A percentile compares a stretch with the other conserved stretches of the same genome.
Conservation (phyloP, 1,140 invertebrate genomes). For the Zaprionus camerounensis region DNA sequence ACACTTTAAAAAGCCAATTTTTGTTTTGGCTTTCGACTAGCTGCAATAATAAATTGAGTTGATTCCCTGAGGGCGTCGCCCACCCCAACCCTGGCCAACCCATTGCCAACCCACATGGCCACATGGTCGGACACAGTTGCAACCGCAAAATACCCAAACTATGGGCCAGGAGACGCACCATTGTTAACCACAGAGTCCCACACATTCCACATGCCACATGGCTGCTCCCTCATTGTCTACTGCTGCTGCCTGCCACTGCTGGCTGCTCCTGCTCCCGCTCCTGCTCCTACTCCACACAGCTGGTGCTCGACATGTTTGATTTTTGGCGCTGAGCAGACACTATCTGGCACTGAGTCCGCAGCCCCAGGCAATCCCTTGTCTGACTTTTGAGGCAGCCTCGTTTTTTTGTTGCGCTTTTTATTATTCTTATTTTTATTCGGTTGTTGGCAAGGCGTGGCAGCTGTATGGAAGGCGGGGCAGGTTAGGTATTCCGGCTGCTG, state of each 20-base stretch:
- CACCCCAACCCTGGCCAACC: neutral
- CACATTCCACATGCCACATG: constrained; percentile 36
- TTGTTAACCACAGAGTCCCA: constrained; percentile 74
- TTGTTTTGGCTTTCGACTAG: constrained; percentile 46
- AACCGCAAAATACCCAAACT: constrained; percentile 69
- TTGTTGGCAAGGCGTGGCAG: constrained; percentile 1
- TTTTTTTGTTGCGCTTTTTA: constrained; percentile 46
- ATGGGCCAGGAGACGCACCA: constrained; percentile 58
- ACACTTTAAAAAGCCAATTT: constrained; percentile 79
- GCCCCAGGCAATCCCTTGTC: constrained; percentile 19
- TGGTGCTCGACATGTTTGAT: constrained; percentile 64
- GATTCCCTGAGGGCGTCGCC: constrained; percentile 60
- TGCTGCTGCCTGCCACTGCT: constrained; percentile 25
- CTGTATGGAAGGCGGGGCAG: neutral
- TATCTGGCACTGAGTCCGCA: constrained; percentile 34
- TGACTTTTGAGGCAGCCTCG: constrained; percentile 29
- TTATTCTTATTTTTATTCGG: constrained; percentile 23
- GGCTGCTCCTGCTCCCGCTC: constrained; percentile 60
- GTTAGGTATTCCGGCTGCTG: constrained; percentile 49
- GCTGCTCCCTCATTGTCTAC: constrained; percentile 65
- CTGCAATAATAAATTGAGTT: constrained; percentile 82
- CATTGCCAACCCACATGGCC: constrained; percentile 1
- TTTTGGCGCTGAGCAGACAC: constrained; percentile 73
- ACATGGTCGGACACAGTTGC: constrained; percentile 34
- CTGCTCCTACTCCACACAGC: constrained; percentile 54